A percentile compares a stretch with the other conserved stretches of the same genome.
These are phyloP conservation scores for Etheostoma perlongum DNA, from an alignment of 2,797 vertebrate genomes.

Conservation along the genomic window DNA sequence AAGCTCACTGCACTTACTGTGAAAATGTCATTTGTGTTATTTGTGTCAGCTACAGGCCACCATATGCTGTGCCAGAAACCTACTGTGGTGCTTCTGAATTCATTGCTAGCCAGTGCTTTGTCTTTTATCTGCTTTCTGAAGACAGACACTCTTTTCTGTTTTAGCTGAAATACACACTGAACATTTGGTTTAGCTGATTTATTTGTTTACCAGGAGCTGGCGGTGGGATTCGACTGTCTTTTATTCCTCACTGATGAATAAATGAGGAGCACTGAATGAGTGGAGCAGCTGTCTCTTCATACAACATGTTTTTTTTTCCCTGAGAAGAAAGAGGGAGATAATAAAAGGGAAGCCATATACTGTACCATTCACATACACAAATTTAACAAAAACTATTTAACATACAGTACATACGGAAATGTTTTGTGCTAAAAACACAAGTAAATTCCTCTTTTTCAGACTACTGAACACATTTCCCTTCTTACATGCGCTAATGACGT, in stretches of 20 bases:
- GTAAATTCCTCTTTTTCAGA: background rate
- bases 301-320: background rate
- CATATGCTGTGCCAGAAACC: constrained; percentile 59
- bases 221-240: constrained; percentile 33
- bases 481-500: background rate
- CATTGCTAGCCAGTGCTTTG: constrained; percentile 19
- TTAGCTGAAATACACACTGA: constrained; percentile 26
- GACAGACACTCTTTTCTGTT: constrained; percentile 6
- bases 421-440: background rate
- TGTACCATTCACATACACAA: background rate
- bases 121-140: constrained; percentile 27
- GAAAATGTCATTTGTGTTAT: constrained; percentile 47
- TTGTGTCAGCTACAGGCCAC: constrained; percentile 58
- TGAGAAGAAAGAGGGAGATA: background rate
- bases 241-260: constrained; percentile 17
- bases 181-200: constrained; percentile 46
- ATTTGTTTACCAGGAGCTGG: constrained; percentile 51
- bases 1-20: constrained; percentile 7
- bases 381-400: background rate
- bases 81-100: constrained; percentile 35
- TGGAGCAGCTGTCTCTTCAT: constrained; percentile 33
- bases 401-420: background rate
- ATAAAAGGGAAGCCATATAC: background rate
- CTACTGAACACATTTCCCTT: background rate
- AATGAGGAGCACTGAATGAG: constrained; percentile 13